phyloP scores from a whole-genome alignment of 2,113 vertebrate genomes.

The Saccopteryx leptura region DNA sequence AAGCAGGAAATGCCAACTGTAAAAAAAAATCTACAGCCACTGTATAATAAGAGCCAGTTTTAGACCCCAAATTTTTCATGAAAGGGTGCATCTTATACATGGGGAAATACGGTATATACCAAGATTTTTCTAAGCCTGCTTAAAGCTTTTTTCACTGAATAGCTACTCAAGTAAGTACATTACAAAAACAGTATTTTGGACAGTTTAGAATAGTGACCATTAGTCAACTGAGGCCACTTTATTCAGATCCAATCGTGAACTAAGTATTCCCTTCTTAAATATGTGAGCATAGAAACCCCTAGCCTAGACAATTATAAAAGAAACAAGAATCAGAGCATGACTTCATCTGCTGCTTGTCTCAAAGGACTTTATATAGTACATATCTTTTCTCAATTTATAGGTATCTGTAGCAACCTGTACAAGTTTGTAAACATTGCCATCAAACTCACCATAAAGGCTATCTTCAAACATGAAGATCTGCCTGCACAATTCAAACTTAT shows the following conservation, averaged over 20 bases:
- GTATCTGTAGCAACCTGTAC: not conserved
- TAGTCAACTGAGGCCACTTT: not conserved
- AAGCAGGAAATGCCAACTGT: no score
- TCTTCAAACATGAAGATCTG: not conserved
- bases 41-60: no score
- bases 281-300: not conserved
- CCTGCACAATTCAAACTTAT: not conserved
- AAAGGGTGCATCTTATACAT: no score
- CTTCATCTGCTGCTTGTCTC: not conserved
- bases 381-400: not conserved
- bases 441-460: not conserved
- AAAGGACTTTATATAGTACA: not conserved
- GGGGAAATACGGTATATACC: no score
- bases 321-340: not conserved
- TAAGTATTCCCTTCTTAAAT: conserved; percentile 29
- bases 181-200: not conserved
- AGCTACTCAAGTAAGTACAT: conserved; percentile 15
- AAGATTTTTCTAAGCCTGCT: not conserved
- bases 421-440: not conserved
- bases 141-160: not conserved
- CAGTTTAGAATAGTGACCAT: conserved; percentile 8
- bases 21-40: no score
- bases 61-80: no score
- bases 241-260: conserved; percentile 12
- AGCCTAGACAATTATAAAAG: not conserved